Evolutionary conservation across 2,888 invertebrate genomes (phyloP), one percentile per base, ranked within the genome.

Genomic region (Tromatobia lineatoria): DNA sequence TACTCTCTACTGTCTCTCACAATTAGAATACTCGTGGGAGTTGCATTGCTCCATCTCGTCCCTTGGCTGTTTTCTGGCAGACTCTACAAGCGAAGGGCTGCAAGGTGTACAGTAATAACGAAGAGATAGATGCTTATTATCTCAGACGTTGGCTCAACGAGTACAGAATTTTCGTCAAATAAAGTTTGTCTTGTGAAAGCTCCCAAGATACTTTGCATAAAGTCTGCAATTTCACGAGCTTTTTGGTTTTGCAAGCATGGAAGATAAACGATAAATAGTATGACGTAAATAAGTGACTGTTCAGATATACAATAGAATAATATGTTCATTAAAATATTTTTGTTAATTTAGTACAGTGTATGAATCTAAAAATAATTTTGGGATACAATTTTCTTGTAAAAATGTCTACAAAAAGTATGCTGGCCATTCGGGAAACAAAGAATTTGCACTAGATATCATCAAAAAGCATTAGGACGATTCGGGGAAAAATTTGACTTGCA

Each of bases 21-120:
- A 93, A 93, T 93, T 93, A 93, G 92, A 92, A 92, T 92, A 90
- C 92, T 90, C 90, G 61, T 54, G 90, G 89, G 90, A 91, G 87
- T 88, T 85, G 59, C 70, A 70, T 61, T 69, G 61, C 78, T 64
- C 50, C 52, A 20, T 70, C 52, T 34, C 54, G 29, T 57, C 57
- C n/a, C 57, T 75, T 52, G 34, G 0, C 20, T 10, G 70, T 20
- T 52, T 54, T 57, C 82, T 88, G 86, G 87, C 88, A 88, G 87
- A 89, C 85, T 86, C 78, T 15, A 38, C 4, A 2, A 71, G n/a
- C 57, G 42, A 57, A 57, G 69, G 25, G 4, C 1, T 23, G 29
- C 50, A 18, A 42, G 57, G 20, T 71, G 57, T 42, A 54, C 71
- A 7, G 83, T 79, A 87, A 86, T 85, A 88, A 86, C 87, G 84